Evolutionary conservation across 30 jellyfish, hydroid and myxozoan species (phyloP).

Genomic region (Sanderia malayensis): DNA sequence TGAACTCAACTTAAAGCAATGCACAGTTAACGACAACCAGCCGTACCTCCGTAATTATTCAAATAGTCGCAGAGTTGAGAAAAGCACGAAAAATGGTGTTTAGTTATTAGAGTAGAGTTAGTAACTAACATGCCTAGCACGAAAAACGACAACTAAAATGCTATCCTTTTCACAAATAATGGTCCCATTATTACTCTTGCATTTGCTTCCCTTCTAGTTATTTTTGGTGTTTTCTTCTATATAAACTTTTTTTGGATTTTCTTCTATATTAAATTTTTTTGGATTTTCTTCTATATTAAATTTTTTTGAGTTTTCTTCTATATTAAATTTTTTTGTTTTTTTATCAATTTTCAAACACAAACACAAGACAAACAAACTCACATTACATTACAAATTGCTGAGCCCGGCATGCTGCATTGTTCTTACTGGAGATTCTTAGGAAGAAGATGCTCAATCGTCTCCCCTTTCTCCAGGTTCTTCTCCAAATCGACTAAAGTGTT

Average conservation of each 20-base stretch:
- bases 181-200: no score
- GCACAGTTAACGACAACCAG: neutral
- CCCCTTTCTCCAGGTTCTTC: slow-evolving; percentile 41
- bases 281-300: no score
- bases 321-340: neutral
- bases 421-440: slow-evolving; percentile 12
- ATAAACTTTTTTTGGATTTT: no score
- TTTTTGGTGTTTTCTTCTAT: no score
- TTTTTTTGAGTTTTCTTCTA: neutral
- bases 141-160: no score
- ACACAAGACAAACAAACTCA: neutral
- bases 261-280: no score
- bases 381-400: neutral
- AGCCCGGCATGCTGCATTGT: neutral
- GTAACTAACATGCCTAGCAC: no score
- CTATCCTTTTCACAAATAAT: no score
- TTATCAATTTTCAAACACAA: neutral
- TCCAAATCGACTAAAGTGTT: slow-evolving; percentile 34
- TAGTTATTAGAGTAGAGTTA: no score
- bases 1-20: neutral
- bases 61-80: no score
- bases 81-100: no score
- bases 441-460: slow-evolving; percentile 33
- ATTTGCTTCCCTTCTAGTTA: no score
- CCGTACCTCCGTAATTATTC: neutral